Evolutionary conservation across 2,797 vertebrate species (phyloP), one percentile per base, ranked within the genome.

Genomic region (Hyperoplus immaculatus): DNA sequence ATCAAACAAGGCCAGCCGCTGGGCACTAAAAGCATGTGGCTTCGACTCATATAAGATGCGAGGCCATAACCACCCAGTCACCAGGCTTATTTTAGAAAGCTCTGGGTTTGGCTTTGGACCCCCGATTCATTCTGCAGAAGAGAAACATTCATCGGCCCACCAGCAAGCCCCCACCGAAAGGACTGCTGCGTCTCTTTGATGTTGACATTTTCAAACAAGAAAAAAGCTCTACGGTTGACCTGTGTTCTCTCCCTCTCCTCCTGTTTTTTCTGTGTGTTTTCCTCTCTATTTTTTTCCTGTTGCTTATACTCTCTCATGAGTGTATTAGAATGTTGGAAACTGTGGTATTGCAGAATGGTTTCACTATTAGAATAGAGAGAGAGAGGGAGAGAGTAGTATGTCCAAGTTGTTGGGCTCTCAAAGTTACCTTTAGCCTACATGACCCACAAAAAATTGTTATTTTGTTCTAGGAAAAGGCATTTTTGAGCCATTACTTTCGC

Each of bases 401-500:
- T 76, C 87, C 75, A 86, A 92, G 87, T 86, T 91, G 80, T 85
- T 72, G 42, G 14, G 78, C 82, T 89, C 83, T 86, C 81, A 77
- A 90, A 90, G 86, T 88, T 92, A 77, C 88, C 87, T 88, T 29
- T 29, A 29, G 29, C 29, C 74, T 43, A 53, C 72, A 62, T 87
- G 88, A 89, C 85, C 88, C 81, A 82, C 81, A 89, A 86, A 92
- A 85, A 86, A 76, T 29, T 29, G 87, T 85, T 87, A 91, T 94
- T 92, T 90, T 90, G 80, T 78, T 85, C 82, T 67, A 82, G 84
- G 81, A 72, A 87, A 90, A 88, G 77, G 80, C 87, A 87, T 94
- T 95, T 92, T 93, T 87, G 88, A 86, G 78, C 90, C 88, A 94
- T 93, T 93, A 93, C 90, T 90, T 83, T 83, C 91, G 86, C 85